Conservation (phyloP, 2,888 invertebrate genomes). For the Cepaea hortensis region DNA sequence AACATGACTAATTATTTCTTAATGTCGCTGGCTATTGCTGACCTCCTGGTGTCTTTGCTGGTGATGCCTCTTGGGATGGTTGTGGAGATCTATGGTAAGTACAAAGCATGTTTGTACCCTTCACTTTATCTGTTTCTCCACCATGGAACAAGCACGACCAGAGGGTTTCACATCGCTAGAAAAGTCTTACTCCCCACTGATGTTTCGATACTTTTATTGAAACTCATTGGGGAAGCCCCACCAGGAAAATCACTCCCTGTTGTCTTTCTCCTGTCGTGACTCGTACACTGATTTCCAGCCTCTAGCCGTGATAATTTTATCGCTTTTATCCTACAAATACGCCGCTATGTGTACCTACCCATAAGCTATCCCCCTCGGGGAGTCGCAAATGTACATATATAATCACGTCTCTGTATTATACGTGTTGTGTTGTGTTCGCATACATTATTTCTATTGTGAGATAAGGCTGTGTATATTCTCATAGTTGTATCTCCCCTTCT, state of each 20-base stretch:
- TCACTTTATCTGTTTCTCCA: not conserved
- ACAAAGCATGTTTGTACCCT: not conserved
- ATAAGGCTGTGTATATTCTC: too few relatives aligned
- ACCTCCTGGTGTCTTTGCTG: slow-evolving; percentile 92
- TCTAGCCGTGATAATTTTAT: not conserved
- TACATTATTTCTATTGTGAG: too few relatives aligned
- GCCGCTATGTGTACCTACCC: not conserved
- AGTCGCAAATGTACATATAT: too few relatives aligned
- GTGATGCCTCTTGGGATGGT: slow-evolving; percentile 97
- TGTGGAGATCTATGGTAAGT: slow-evolving; percentile 71
- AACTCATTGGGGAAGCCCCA: not conserved
- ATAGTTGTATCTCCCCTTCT: too few relatives aligned
- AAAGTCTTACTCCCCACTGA: too few relatives aligned
- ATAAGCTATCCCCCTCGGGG: not conserved
- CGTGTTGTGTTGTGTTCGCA: too few relatives aligned
- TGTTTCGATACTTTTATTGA: too few relatives aligned
- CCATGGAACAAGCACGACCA: too few relatives aligned
- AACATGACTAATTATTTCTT: slow-evolving; percentile 97
- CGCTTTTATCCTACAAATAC: not conserved
- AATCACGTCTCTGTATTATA: too few relatives aligned
- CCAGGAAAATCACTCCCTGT: not conserved
- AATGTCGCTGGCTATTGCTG: slow-evolving; percentile 94
- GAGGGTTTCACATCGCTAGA: too few relatives aligned
- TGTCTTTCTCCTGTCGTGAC: not conserved
- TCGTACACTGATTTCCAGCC: not conserved